These are phyloP conservation scores for Drosophila monieri DNA, from an alignment of 2,888 invertebrate genomes.

Conservation along the genomic window DNA sequence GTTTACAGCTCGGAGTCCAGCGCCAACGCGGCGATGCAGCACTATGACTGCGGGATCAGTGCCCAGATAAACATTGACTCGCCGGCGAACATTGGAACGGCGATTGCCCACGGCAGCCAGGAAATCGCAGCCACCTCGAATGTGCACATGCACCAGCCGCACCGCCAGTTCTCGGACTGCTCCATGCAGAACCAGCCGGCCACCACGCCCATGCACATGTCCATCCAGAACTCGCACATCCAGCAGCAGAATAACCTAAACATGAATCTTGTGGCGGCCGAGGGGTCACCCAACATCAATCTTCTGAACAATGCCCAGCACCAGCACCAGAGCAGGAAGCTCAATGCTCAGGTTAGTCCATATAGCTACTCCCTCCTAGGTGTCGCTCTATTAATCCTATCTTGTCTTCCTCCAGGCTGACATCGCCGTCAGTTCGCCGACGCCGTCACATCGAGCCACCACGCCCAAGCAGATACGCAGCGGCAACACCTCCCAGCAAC, in stretches of 20 bases:
- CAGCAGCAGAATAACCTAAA: constrained; percentile 81
- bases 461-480: constrained; percentile 83
- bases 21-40: constrained; percentile 91
- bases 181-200: constrained; percentile 88
- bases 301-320: constrained; percentile 76
- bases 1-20: constrained; percentile 94
- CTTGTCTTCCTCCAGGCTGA: constrained; percentile 60
- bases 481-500: constrained; percentile 56
- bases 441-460: constrained; percentile 80
- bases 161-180: constrained; percentile 86
- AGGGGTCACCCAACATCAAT: constrained; percentile 83
- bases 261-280: constrained; percentile 67
- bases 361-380: not conserved
- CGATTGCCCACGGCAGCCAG: constrained; percentile 91
- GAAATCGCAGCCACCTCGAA: constrained; percentile 85
- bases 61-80: constrained; percentile 94
- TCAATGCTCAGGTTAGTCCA: constrained; percentile 78
- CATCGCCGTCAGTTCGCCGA: constrained; percentile 67
- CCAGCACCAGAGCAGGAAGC: constrained; percentile 74
- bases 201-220: constrained; percentile 85
- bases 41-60: constrained; percentile 93
- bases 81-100: constrained; percentile 94
- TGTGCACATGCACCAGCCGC: constrained; percentile 84
- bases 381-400: not conserved
- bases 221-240: constrained; percentile 88